These are phyloP conservation scores for Sceloporus tristichus DNA, from an alignment of 2,113 vertebrate genomes.

Conservation along the genomic window DNA sequence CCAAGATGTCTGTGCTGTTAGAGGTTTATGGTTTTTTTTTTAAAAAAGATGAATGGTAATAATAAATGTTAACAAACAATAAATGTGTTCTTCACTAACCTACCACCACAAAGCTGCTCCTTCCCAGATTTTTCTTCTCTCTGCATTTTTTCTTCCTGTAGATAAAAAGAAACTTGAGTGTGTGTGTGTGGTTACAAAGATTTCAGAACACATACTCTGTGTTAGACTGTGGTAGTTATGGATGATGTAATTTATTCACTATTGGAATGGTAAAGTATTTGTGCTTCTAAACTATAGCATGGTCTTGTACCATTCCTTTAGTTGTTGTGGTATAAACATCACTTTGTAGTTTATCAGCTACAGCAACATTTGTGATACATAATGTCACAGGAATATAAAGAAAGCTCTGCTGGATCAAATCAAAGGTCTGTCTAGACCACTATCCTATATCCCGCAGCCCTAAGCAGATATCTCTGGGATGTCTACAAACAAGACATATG, in stretches of 20 bases:
- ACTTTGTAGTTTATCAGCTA: background rate
- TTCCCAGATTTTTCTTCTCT: slow-evolving; percentile 2
- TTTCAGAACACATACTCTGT: background rate
- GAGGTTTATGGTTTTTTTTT: background rate
- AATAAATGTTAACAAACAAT: background rate
- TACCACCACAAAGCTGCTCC: slow-evolving; percentile 38
- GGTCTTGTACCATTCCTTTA: background rate
- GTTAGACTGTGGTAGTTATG: background rate
- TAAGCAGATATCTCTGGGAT: background rate
- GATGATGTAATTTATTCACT: background rate
- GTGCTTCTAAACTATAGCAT: background rate
- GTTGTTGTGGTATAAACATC: background rate
- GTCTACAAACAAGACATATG: too few species aligned
- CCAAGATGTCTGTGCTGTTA: background rate
- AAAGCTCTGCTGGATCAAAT: background rate
- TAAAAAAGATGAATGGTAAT: background rate
- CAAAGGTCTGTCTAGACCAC: background rate
- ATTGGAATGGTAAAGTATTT: background rate
- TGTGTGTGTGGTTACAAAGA: too few species aligned
- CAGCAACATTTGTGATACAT: too few species aligned
- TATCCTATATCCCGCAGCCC: background rate
- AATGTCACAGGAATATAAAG: background rate
- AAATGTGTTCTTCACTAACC: slow-evolving; percentile 39
- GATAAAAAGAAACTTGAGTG: background rate
- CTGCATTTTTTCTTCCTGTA: slow-evolving; percentile 34